Conservation (phyloP, 2,888 invertebrate genomes). For the Megamerina dolium region DNA sequence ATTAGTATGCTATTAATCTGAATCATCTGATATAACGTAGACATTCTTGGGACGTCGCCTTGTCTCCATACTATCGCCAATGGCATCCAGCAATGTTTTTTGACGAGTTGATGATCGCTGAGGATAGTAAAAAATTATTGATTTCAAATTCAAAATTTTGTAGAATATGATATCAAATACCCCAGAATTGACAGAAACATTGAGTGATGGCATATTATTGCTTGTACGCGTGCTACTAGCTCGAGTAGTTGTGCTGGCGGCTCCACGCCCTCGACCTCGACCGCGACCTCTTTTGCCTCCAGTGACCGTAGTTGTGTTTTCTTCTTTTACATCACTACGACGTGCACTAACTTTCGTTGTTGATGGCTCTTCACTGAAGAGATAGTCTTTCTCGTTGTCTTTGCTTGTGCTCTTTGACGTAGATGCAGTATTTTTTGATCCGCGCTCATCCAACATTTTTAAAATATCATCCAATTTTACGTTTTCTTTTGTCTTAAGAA, state of each 20-base stretch:
- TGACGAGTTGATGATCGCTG: not conserved
- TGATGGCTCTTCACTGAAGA: conserved; percentile 1
- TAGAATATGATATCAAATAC: not conserved
- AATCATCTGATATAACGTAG: too few relatives aligned
- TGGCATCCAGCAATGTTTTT: not conserved
- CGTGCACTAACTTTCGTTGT: not conserved
- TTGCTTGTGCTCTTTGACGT: not conserved
- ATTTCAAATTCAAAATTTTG: not conserved
- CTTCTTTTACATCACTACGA: too few relatives aligned
- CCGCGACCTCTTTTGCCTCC: conserved; percentile 16
- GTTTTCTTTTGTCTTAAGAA: conserved; percentile 49
- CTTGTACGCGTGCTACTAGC: conserved; percentile 10
- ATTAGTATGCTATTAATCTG: too few relatives aligned
- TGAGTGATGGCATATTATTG: conserved; percentile 23
- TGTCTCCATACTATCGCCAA: too few relatives aligned
- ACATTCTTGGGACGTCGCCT: too few relatives aligned
- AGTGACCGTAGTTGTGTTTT: not conserved
- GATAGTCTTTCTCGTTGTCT: not conserved
- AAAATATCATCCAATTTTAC: conserved; percentile 34
- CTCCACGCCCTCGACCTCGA: conserved; percentile 28
- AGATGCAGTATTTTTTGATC: conserved; percentile 8
- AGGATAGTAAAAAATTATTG: too few relatives aligned
- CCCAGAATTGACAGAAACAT: conserved; percentile 26
- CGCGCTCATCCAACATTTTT: conserved; percentile 30
- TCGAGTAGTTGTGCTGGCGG: conserved; percentile 22